Evolutionary conservation across 2,888 invertebrate species (phyloP).

Genomic region (Hirtodrosophila confusa): DNA sequence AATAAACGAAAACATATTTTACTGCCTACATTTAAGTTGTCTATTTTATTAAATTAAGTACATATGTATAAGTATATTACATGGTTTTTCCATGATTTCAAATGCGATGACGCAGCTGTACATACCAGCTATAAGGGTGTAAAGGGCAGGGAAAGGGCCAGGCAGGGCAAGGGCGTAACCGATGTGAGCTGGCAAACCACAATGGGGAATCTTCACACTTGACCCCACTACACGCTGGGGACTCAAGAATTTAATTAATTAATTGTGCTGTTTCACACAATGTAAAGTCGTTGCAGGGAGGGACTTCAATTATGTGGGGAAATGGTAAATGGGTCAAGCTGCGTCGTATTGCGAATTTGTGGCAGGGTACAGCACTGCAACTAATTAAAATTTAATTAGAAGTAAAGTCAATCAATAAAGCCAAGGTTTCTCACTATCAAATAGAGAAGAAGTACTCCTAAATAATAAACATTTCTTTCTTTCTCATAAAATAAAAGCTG

Average conservation of each 20-base stretch:
- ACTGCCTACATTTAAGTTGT: too few species aligned
- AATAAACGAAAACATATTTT: too few species aligned
- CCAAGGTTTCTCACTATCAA: neutral
- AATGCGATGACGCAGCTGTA: neutral
- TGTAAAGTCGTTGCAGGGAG: slow-evolving; percentile 17
- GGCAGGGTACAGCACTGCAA: neutral
- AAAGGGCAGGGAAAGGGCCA: slow-evolving; percentile 22
- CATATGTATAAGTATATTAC: too few species aligned
- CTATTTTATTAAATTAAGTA: too few species aligned
- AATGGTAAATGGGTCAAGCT: slow-evolving; percentile 43
- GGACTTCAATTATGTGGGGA: slow-evolving; percentile 13
- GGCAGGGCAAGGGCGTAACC: slow-evolving; percentile 12
- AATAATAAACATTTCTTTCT: too few species aligned
- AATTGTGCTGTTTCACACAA: slow-evolving; percentile 54
- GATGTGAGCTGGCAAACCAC: slow-evolving; percentile 42
- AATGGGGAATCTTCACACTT: slow-evolving; percentile 64
- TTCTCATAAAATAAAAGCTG: too few species aligned
- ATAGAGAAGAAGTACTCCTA: too few species aligned
- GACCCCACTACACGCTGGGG: slow-evolving; percentile 50
- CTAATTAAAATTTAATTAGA: slow-evolving; percentile 2
- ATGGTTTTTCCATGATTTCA: neutral
- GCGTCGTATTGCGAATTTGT: neutral
- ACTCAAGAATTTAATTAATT: slow-evolving; percentile 75
- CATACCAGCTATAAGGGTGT: neutral
- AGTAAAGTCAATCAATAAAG: neutral